A percentile compares a stretch with the other conserved stretches of the same genome.
Conservation (phyloP, 2,888 invertebrate species). For the Arge pagana region DNA sequence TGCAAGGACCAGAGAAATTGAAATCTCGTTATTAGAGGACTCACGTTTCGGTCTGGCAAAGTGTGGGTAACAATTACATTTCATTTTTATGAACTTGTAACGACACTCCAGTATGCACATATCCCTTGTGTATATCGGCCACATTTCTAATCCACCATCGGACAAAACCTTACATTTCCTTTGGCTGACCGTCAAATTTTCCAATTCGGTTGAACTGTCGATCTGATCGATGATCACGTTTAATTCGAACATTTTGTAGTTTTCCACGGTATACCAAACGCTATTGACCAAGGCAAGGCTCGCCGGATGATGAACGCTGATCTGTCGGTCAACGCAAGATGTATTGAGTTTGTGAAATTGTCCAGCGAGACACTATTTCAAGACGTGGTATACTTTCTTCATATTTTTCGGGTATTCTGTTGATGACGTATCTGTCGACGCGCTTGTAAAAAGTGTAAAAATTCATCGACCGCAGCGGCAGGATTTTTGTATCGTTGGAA, state of each 20-base stretch:
- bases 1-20: background rate
- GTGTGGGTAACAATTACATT: constrained; percentile 75
- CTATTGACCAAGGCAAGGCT: background rate
- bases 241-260: background rate
- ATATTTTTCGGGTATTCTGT: background rate
- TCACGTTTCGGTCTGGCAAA: constrained; percentile 72
- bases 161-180: constrained; percentile 71
- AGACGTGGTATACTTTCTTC: constrained; percentile 3
- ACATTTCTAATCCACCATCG: constrained; percentile 69
- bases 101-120: constrained; percentile 76
- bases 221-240: background rate
- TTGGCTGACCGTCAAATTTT: constrained; percentile 55
- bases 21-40: constrained; percentile 25
- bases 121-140: constrained; percentile 71
- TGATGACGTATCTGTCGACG: background rate
- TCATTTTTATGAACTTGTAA: constrained; percentile 63
- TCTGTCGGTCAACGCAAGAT: background rate
- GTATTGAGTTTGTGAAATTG: background rate
- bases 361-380: no score
- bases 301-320: constrained; percentile 3
- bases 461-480: constrained; percentile 19
- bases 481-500: constrained; percentile 35
- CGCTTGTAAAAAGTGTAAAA: constrained; percentile 5
- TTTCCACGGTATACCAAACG: no score
- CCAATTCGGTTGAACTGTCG: constrained; percentile 23